Conservation (phyloP, 2,113 vertebrate species). For the Xerus inauris region DNA sequence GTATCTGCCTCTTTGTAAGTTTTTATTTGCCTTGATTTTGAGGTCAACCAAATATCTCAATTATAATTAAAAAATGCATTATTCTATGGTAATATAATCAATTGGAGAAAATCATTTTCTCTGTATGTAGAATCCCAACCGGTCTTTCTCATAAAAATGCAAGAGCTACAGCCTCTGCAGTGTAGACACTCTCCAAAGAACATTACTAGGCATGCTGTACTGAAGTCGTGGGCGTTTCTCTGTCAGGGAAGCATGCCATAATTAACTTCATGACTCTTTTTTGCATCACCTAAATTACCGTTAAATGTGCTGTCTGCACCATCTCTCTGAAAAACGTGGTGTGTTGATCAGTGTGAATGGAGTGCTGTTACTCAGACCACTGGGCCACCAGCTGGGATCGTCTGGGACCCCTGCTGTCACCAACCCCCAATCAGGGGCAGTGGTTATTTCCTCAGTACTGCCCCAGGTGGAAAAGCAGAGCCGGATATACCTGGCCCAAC, state of each 20-base stretch:
- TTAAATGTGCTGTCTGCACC: background rate
- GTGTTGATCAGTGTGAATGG: background rate
- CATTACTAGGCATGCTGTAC: constrained; percentile 34
- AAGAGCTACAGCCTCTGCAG: constrained; percentile 7
- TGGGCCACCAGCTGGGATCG: rapidly evolving
- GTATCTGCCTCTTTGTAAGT: background rate
- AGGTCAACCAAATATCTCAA: constrained; percentile 50
- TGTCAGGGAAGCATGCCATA: background rate
- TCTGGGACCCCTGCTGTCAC: background rate
- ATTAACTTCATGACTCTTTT: constrained; percentile 55
- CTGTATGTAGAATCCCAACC: constrained; percentile 26
- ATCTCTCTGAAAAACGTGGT: constrained; percentile 19
- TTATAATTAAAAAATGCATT: constrained; percentile 36
- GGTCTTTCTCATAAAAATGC: constrained; percentile 42
- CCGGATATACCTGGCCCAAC: background rate
- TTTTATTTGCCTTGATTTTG: constrained; percentile 22
- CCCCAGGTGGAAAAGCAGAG: rapidly evolving
- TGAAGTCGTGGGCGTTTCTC: constrained; percentile 23
- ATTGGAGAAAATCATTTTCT: constrained; percentile 49
- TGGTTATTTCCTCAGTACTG: background rate
- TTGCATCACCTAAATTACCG: background rate
- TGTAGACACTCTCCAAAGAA: constrained; percentile 40
- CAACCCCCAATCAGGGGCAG: background rate
- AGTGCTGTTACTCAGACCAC: background rate
- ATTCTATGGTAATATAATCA: constrained; percentile 1